Conservation (phyloP, 2,888 invertebrate genomes). For the Spisula solida region DNA sequence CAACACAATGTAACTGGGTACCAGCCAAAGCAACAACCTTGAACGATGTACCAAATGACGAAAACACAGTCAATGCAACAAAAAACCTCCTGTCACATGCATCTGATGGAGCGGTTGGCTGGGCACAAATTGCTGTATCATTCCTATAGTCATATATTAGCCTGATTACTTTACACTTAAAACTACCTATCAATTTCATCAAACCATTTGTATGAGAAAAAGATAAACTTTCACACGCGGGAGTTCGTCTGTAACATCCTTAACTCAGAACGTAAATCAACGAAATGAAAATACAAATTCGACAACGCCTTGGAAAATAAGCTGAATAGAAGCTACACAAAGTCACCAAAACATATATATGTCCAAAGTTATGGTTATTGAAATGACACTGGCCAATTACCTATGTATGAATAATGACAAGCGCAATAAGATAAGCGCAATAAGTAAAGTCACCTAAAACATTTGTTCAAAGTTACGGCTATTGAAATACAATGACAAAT, state of each 20-base stretch:
- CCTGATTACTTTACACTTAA: slow-evolving; percentile 6
- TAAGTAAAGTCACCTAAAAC: too few species aligned
- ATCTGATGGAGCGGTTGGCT: background rate
- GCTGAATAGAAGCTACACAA: too few species aligned
- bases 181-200: slow-evolving; percentile 17
- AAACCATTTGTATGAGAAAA: slow-evolving; percentile 1
- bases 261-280: background rate
- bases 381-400: too few species aligned
- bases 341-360: too few species aligned
- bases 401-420: too few species aligned
- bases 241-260: background rate
- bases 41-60: background rate
- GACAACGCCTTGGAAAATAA: too few species aligned
- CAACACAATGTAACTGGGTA: background rate
- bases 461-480: too few species aligned
- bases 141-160: slow-evolving; percentile 2
- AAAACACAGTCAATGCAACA: background rate
- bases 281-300: background rate
- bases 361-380: too few species aligned
- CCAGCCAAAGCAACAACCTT: background rate
- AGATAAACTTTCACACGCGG: slow-evolving; percentile 13
- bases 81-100: background rate
- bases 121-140: background rate
- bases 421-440: too few species aligned
- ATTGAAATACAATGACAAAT: too few species aligned